These are phyloP conservation scores for Marasmarcha lunaedactyla DNA, from an alignment of 2,888 invertebrate species.

Conservation along the genomic window DNA sequence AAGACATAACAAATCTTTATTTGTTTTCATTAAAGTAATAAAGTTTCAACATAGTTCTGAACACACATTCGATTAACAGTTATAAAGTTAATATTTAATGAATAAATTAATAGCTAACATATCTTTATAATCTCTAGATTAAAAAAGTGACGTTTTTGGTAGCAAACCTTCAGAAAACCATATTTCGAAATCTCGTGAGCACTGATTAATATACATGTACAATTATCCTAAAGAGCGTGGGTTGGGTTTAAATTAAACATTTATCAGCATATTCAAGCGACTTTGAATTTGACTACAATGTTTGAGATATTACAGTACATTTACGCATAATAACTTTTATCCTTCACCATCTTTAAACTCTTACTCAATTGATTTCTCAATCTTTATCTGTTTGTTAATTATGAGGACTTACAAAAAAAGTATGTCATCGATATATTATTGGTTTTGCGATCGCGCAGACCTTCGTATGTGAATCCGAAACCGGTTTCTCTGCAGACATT, in stretches of 20 bases:
- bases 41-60: too few species aligned
- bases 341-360: neutral
- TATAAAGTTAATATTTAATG: too few species aligned
- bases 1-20: too few species aligned
- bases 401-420: neutral
- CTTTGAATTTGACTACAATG: conserved; percentile 26
- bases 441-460: neutral
- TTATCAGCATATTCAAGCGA: conserved; percentile 27
- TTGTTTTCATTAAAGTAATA: too few species aligned
- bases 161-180: too few species aligned
- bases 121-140: too few species aligned
- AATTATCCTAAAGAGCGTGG: conserved; percentile 6
- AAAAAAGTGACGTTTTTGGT: too few species aligned
- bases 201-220: too few species aligned
- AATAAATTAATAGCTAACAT: too few species aligned
- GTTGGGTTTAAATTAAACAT: conserved; percentile 21
- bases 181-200: too few species aligned
- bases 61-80: too few species aligned
- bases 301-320: neutral
- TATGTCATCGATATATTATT: neutral
- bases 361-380: neutral
- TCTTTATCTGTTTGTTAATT: neutral
- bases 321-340: too few species aligned
- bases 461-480: neutral
- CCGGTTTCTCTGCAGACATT: neutral